Conservation (phyloP, 2,113 vertebrate species). For the Leptobrachium leishanense region DNA sequence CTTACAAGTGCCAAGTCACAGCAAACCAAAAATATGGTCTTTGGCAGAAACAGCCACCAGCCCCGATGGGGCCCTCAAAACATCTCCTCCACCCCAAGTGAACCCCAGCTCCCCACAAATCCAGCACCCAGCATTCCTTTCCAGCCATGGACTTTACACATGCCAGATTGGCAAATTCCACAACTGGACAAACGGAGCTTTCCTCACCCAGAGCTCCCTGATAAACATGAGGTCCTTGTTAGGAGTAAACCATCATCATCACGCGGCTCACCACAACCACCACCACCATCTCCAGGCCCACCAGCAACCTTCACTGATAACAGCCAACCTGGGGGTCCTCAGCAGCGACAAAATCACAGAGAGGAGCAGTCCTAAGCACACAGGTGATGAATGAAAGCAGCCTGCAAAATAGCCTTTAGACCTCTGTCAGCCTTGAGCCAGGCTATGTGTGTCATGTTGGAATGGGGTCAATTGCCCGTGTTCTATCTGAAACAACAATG, state of each 20-base stretch:
- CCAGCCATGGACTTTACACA: slow-evolving; percentile 97
- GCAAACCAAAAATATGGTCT: slow-evolving; percentile 98
- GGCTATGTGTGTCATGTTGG: not conserved
- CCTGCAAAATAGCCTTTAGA: slow-evolving; percentile 34
- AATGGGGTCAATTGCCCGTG: slow-evolving; percentile 1
- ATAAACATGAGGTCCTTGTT: slow-evolving; percentile 93
- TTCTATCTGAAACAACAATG: not conserved
- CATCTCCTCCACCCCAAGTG: slow-evolving; percentile 75
- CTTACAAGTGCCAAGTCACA: slow-evolving; percentile 82
- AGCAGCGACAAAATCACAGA: slow-evolving; percentile 79
- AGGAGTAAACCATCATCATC: slow-evolving; percentile 85
- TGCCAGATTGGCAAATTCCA: slow-evolving; percentile 98
- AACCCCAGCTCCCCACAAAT: slow-evolving; percentile 67
- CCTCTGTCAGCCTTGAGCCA: slow-evolving; percentile 2
- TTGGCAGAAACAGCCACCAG: slow-evolving; percentile 95
- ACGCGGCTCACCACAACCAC: slow-evolving; percentile 72
- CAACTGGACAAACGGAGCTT: slow-evolving; percentile 97
- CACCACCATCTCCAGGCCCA: slow-evolving; percentile 73
- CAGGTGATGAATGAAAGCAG: slow-evolving; percentile 74
- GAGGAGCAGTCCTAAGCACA: slow-evolving; percentile 89
- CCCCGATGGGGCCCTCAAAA: slow-evolving; percentile 87
- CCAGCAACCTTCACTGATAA: slow-evolving; percentile 75
- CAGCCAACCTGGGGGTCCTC: slow-evolving; percentile 72
- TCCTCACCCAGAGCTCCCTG: slow-evolving; percentile 93
- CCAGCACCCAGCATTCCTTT: slow-evolving; percentile 93